Percentiles rank a stretch among this genome's conserved stretches.
phyloP scores from a whole-genome alignment of 2,113 vertebrate genomes.

The Puffinus mauretanicus region DNA sequence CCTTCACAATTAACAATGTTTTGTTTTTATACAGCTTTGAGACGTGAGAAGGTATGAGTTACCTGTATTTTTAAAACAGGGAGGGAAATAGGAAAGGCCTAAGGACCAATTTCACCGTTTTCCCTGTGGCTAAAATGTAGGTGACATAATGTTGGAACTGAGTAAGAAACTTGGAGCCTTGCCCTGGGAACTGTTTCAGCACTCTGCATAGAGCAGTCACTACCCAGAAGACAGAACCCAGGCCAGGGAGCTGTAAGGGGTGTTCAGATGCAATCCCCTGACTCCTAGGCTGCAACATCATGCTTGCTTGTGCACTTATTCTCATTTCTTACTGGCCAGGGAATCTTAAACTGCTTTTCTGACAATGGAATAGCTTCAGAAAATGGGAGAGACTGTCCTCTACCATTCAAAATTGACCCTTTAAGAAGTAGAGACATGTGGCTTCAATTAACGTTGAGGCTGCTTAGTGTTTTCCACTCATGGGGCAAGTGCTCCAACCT shows the following conservation, averaged over 20 bases:
- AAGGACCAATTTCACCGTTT: not conserved
- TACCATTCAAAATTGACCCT: not conserved
- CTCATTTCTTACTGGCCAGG: not conserved
- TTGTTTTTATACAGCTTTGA: not conserved
- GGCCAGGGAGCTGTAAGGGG: not conserved
- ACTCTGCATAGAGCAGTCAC: not conserved
- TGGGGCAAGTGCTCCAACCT: not conserved
- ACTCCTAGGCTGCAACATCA: not conserved
- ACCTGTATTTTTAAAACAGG: not conserved
- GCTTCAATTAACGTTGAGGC: not conserved
- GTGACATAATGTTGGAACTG: not conserved
- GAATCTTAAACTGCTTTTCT: not conserved
- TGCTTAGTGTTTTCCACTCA: not conserved
- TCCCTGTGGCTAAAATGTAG: not conserved
- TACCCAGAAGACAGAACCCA: not conserved
- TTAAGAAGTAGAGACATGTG: not conserved
- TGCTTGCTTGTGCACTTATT: not conserved
- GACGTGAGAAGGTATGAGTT: not conserved
- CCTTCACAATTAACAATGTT: not conserved
- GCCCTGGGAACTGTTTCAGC: not conserved
- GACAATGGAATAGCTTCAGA: not conserved
- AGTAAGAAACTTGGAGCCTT: not conserved
- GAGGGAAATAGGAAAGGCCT: accelerated
- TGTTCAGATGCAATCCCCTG: not conserved
- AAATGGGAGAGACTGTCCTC: not conserved